Evolutionary conservation across 2,113 vertebrate species (phyloP).

Genomic region (Neodon shergylaensis): DNA sequence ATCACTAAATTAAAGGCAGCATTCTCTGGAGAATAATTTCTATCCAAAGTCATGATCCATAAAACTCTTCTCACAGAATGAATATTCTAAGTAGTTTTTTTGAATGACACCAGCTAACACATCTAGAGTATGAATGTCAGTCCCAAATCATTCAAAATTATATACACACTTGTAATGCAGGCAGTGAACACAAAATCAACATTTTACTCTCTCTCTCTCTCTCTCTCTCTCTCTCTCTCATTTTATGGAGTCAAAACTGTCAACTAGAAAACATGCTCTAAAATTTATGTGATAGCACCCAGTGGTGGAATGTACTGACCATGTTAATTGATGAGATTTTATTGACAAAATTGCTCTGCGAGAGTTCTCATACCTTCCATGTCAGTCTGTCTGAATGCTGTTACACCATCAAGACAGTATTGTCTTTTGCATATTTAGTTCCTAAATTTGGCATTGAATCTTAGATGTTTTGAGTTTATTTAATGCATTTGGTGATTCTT

Average conservation of each 20-base stretch:
- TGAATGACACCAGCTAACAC: conserved; percentile 63
- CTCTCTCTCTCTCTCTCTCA: neutral
- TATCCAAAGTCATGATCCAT: conserved; percentile 26
- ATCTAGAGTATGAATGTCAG: conserved; percentile 63
- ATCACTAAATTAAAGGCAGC: conserved; percentile 65
- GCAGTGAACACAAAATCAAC: neutral
- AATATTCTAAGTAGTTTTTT: conserved; percentile 71
- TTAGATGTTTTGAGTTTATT: conserved; percentile 31
- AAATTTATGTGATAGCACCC: conserved; percentile 5
- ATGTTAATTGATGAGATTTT: conserved; percentile 74
- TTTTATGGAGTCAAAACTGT: conserved; percentile 24
- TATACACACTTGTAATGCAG: neutral
- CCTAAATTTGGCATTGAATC: conserved; percentile 61
- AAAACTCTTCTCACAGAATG: conserved; percentile 25
- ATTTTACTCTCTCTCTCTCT: conserved; percentile 4
- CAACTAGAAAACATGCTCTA: conserved; percentile 5
- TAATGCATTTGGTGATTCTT: conserved; percentile 15
- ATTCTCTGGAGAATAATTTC: conserved; percentile 63
- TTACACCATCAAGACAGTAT: conserved; percentile 17
- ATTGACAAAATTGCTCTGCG: conserved; percentile 63
- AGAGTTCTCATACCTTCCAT: conserved; percentile 70
- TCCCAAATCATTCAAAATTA: conserved; percentile 59
- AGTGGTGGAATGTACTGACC: conserved; percentile 15
- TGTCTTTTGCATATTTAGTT: conserved; percentile 64
- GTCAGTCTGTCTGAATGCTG: conserved; percentile 53